Base-by-base conservation (phyloP, 1,140 invertebrate genomes). In the Sitodiplosis mosellana region DNA sequence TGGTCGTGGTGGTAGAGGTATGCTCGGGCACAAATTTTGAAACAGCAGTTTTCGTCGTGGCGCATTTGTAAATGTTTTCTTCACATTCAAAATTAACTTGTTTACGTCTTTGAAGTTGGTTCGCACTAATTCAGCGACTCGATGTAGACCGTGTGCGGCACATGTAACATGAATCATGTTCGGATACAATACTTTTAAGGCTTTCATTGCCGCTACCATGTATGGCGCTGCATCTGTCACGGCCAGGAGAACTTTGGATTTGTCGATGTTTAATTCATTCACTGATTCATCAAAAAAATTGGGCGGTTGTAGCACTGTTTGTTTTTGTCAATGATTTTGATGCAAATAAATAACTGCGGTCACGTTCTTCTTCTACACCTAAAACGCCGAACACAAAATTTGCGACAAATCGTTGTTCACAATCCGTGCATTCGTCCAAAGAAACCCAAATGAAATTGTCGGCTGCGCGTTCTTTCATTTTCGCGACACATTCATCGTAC, bases 1-100 rank as follows among this genome's bases (percentile, higher is more conserved):
- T 49, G 60, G 64, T 52, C 62, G 49, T 47, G 61, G 63, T 44
- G 60, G 60, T 40, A 68, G 52, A 22, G 55, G 45, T 37, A 63
- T 18, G 47, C 58, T 51, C 43, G 60, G 58, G 21, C 53, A 47
- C 45, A 49, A 51, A 49, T 59, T 52, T 50, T 55, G 59, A 50
- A 57, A 68, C 10, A 53, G 36, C 47, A 54, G 10, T 14, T 57
- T 46, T 43, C 65, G 45, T 15, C 49, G 45, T 45, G 57, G 58
- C 48, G 56, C 54, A 8, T 34, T 34, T 8, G 14, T 34, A 56
- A 59, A 60, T 44, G 58, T 49, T 38, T 53, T 55, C 47, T 63
- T 62, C 14, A 52, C 49, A 48, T 40, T 52, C 10, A 45, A 48
- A 34, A 59, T 46, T 11, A 59, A 37, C 36, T 51, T 43, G 49